phyloP scores from a whole-genome alignment of 2,888 invertebrate genomes.

The Silvanus unidentatus region DNA sequence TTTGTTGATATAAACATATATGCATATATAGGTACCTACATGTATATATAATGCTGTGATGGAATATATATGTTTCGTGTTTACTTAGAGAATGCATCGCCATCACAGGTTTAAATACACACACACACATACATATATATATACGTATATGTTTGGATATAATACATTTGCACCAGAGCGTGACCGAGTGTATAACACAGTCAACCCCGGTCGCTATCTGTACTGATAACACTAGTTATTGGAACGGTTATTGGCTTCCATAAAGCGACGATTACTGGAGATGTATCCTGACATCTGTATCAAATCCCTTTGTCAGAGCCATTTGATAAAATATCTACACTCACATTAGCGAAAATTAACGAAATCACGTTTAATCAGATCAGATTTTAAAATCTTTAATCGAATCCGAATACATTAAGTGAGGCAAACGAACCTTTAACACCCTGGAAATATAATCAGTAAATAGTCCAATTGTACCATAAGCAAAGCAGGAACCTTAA shows the following conservation, averaged over 20 bases:
- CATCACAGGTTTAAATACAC: conserved; percentile 19
- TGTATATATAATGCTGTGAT: conserved; percentile 11
- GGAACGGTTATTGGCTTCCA: conserved; percentile 41
- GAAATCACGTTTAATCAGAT: too few species aligned
- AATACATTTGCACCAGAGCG: conserved; percentile 26
- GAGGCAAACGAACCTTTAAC: too few species aligned
- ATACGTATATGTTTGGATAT: conserved; percentile 19
- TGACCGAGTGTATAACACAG: conserved; percentile 32
- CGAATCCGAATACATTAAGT: too few species aligned
- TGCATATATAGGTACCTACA: background rate
- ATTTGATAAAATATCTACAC: too few species aligned
- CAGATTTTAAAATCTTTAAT: too few species aligned
- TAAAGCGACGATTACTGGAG: conserved; percentile 36
- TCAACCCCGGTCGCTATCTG: conserved; percentile 30
- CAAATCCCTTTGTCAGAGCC: conserved; percentile 26
- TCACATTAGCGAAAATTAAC: too few species aligned
- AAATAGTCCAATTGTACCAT: too few species aligned
- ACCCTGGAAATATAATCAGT: too few species aligned
- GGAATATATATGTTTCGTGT: conserved; percentile 18
- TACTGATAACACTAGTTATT: conserved; percentile 41
- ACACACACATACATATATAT: conserved; percentile 13
- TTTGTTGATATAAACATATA: background rate
- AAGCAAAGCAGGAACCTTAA: too few species aligned
- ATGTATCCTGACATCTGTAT: conserved; percentile 35
- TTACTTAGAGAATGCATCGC: conserved; percentile 19